Percentiles rank a stretch among this genome's conserved stretches.
These are phyloP conservation scores for Nephotettix cincticeps DNA, from an alignment of 1,140 invertebrate species.

Conservation along the genomic window DNA sequence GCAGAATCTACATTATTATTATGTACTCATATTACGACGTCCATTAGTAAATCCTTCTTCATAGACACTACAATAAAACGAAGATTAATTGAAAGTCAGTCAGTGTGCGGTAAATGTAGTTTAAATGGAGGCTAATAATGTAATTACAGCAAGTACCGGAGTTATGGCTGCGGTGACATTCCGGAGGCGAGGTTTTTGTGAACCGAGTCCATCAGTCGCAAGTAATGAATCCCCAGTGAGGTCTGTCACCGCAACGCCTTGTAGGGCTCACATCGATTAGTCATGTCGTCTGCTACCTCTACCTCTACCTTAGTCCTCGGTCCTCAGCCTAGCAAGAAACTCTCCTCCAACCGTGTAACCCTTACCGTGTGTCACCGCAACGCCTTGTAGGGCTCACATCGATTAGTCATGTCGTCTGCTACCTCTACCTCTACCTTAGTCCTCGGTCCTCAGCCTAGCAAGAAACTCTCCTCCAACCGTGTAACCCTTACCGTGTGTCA, in stretches of 20 bases:
- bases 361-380: neutral
- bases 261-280: neutral
- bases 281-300: neutral
- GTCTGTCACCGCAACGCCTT: neutral
- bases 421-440: too few species aligned
- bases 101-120: constrained; percentile 2
- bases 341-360: neutral
- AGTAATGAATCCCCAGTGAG: neutral
- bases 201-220: neutral
- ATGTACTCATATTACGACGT: too few species aligned
- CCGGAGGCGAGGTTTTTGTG: neutral
- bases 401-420: neutral
- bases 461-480: neutral
- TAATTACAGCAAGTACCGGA: neutral
- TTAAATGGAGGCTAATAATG: neutral
- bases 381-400: neutral
- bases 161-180: neutral
- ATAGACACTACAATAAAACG: too few species aligned
- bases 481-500: neutral
- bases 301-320: too few species aligned
- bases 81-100: too few species aligned
- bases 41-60: too few species aligned
- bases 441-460: too few species aligned
- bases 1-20: too few species aligned
- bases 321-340: too few species aligned